phyloP scores from a whole-genome alignment of 2,113 vertebrate genomes.

The Semicossyphus pulcher region DNA sequence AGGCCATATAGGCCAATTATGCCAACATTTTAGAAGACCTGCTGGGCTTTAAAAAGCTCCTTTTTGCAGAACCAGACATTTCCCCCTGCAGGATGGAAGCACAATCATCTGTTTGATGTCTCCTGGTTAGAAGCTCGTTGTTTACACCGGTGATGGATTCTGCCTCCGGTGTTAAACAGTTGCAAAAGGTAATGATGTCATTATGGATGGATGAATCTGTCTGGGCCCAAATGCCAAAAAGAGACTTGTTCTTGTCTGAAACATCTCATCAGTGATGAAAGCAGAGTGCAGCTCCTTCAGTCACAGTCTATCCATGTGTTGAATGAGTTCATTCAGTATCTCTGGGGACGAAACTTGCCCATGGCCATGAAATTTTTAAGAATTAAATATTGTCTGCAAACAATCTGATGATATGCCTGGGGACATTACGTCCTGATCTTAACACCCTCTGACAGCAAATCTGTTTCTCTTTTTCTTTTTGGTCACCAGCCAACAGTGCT shows the following conservation, averaged over 20 bases:
- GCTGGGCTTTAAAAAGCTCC: no score
- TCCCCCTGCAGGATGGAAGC: background rate
- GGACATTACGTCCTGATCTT: constrained; percentile 11
- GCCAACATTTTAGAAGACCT: no score
- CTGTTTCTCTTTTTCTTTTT: constrained; percentile 6
- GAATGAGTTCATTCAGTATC: constrained; percentile 22
- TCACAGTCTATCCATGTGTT: constrained; percentile 19
- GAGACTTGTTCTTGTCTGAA: constrained; percentile 19
- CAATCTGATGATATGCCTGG: constrained; percentile 22
- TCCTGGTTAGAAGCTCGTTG: constrained; percentile 14
- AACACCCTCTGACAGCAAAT: constrained; percentile 30
- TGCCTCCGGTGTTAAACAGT: constrained; percentile 22
- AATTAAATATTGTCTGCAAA: constrained; percentile 38
- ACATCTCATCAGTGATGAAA: constrained; percentile 16
- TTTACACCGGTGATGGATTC: constrained; percentile 22
- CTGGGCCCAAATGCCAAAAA: constrained; percentile 7
- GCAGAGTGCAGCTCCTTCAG: constrained; percentile 8
- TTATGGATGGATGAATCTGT: constrained; percentile 20
- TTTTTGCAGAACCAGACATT: background rate
- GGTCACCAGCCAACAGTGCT: constrained; percentile 17
- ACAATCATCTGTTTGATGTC: background rate
- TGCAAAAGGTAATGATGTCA: constrained; percentile 3
- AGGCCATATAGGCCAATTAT: no score
- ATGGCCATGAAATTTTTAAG: constrained; percentile 24
- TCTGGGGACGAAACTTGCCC: constrained; percentile 8